Conservation (phyloP, 2,888 invertebrate genomes). For the Cotesia congregata region DNA sequence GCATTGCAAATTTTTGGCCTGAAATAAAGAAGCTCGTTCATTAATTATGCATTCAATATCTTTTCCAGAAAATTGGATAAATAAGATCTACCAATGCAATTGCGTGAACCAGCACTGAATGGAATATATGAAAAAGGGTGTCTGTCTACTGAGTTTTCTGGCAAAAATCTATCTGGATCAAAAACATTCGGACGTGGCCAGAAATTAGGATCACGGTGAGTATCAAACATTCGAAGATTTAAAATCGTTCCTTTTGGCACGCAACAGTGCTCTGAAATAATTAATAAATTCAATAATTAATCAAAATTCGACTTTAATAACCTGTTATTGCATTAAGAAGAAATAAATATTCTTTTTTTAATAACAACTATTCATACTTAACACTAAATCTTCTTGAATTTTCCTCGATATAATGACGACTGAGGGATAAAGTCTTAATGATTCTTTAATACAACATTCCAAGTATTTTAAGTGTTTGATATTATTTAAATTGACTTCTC, state of each 20-base stretch:
- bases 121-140: constrained; percentile 79
- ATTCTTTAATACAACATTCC: constrained; percentile 3
- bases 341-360: background rate
- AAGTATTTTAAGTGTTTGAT: constrained; percentile 68
- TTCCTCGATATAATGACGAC: background rate
- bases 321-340: background rate
- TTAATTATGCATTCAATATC: background rate
- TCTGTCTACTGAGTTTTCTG: constrained; percentile 70
- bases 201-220: constrained; percentile 77
- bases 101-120: constrained; percentile 79
- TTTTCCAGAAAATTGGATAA: background rate
- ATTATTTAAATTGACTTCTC: constrained; percentile 72
- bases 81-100: constrained; percentile 74
- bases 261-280: constrained; percentile 68
- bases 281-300: background rate
- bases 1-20: constrained; percentile 59
- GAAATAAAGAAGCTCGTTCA: background rate
- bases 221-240: constrained; percentile 75
- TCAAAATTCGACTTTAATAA: background rate
- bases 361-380: background rate
- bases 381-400: background rate
- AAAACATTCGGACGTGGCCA: constrained; percentile 78
- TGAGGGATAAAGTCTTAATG: constrained; percentile 6
- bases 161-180: constrained; percentile 78
- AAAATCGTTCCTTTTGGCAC: constrained; percentile 73